A percentile compares a stretch with the other conserved stretches of the same genome.
phyloP scores from a whole-genome alignment of 2,888 invertebrate species.

The Drosophila falleni region DNA sequence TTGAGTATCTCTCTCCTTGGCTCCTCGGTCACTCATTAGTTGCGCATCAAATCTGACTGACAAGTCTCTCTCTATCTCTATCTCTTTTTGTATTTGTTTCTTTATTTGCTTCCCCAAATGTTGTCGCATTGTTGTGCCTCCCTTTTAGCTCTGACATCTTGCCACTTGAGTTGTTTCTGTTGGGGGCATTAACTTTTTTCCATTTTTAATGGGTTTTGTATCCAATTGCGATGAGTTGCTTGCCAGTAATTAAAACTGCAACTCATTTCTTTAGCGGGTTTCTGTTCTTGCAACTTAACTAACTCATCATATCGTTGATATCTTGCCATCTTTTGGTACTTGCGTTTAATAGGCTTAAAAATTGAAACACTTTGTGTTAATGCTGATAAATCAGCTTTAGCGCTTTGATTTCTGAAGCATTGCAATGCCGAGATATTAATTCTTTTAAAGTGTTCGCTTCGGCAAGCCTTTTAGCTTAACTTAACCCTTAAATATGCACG shows the following conservation, averaged over 20 bases:
- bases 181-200: conserved; percentile 32
- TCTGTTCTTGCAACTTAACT: neutral
- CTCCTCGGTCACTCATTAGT: conserved; percentile 73
- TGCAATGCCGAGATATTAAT: conserved; percentile 23
- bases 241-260: conserved; percentile 70
- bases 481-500: conserved; percentile 9
- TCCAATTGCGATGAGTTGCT: conserved; percentile 47
- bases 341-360: conserved; percentile 70
- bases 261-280: conserved; percentile 36
- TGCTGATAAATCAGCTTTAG: conserved; percentile 19
- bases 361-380: conserved; percentile 59
- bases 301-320: neutral
- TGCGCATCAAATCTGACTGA: conserved; percentile 65
- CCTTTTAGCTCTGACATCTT: conserved; percentile 22
- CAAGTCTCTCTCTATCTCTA: conserved; percentile 14
- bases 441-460: conserved; percentile 5
- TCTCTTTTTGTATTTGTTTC: conserved; percentile 39
- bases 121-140: conserved; percentile 30
- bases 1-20: conserved; percentile 31
- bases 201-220: conserved; percentile 69
- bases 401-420: conserved; percentile 50
- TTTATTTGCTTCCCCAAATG: conserved; percentile 44
- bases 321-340: conserved; percentile 19
- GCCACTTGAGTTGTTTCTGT: conserved; percentile 48
- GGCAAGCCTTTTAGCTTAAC: conserved; percentile 19